Base-by-base conservation (phyloP, 2,797 vertebrate genomes). In the Linurgus olivaceus region DNA sequence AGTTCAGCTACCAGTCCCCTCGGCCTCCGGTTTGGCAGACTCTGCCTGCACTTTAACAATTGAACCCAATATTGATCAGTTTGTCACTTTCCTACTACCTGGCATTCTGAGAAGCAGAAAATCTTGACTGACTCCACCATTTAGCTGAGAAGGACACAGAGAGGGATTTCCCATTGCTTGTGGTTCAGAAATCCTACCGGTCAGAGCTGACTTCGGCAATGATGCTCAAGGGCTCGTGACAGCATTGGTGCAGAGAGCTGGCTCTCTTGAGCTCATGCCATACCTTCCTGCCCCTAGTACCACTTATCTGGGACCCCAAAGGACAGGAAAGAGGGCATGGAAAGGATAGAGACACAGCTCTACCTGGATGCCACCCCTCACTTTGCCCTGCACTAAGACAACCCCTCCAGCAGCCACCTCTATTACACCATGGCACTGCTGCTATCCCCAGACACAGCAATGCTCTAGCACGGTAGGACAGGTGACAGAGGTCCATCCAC, bases 1-100 rank as follows among this genome's bases (percentile, higher is more conserved):
- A 93, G 95, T 97, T 97, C 95, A 96, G 82, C 78, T 96, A n/a
- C 91, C 76, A 89, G 0, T 89, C 84, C 54, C 75, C 62, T 68
- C 5, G 0, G 66, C 66, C 94, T 66, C 94, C 7, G 7, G 21
- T 38, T 93, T 95, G 87, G 82, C 87, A 73, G 70, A 23, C 48
- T 59, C 33, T 57, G 35, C 66, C 62, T 55, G 18, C 52, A 35
- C 76, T 78, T 83, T 59, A 59, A 47, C 17, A 0, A 47, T 1
- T 73, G 62, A 80, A 66, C 44, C 75, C 76, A 38, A 9, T 81
- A 94, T 89, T 35, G 85, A 94, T 90, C 37, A 75, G 24, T 86
- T 97, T 59, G 78, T 38, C 91, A 51, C 70, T 93, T 94, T 84
- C 70, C 87, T 90, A 81, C 81, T 72, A 94, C n/a, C 70, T 59